Conservation (phyloP, 2,113 vertebrate species). For the Thryonomys swinderianus region DNA sequence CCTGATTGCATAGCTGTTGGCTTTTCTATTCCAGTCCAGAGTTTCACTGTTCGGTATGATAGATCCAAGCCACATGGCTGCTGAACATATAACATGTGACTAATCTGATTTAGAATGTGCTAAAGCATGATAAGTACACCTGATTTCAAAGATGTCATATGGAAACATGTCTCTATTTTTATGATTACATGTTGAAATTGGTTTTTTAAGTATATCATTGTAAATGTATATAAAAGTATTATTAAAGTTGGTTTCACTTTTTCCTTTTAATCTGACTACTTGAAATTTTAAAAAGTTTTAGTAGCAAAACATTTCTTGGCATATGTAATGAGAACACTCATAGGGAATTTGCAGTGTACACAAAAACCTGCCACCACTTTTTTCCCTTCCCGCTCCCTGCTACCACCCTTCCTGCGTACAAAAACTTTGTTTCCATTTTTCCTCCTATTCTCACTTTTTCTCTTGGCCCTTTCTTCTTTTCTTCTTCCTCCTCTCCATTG, state of each 20-base stretch:
- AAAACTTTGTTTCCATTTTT: too few species aligned
- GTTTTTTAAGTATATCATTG: neutral
- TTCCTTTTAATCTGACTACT: neutral
- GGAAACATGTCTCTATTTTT: neutral
- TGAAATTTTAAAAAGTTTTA: neutral
- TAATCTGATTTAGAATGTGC: neutral
- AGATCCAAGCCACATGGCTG: neutral
- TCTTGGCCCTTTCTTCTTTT: too few species aligned
- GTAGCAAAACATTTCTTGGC: too few species aligned
- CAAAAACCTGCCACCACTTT: too few species aligned
- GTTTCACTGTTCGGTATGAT: neutral
- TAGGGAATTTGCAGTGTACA: too few species aligned
- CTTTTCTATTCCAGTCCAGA: neutral
- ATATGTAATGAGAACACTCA: too few species aligned
- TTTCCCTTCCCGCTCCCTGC: too few species aligned
- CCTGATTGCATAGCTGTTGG: neutral
- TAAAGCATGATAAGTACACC: neutral
- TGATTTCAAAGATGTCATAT: constrained; percentile 4
- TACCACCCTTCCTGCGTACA: too few species aligned
- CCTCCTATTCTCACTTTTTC: too few species aligned
- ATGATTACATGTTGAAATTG: constrained; percentile 32
- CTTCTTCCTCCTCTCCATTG: too few species aligned
- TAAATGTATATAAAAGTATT: neutral
- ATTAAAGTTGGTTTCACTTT: neutral
- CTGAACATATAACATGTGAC: neutral